Percentiles rank a stretch among this genome's conserved stretches.
Conservation (phyloP, 2,888 invertebrate species). For the Lingula anatina region DNA sequence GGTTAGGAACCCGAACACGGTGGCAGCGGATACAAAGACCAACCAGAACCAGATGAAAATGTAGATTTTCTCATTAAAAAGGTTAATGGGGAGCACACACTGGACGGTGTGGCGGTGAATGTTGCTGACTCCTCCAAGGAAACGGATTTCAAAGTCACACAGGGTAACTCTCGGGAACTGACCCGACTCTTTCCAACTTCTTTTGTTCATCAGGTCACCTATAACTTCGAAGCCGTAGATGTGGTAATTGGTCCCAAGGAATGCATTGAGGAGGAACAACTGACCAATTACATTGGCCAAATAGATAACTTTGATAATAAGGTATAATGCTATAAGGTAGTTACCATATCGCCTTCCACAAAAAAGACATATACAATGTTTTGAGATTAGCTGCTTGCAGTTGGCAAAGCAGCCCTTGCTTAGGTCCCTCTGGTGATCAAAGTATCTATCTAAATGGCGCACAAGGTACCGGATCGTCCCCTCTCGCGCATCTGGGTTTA, state of each 20-base stretch:
- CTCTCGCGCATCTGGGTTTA: constrained; percentile 24
- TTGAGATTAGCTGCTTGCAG: constrained; percentile 24
- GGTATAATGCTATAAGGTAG: constrained; percentile 37
- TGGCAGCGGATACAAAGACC: constrained; percentile 23
- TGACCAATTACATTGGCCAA: constrained; percentile 41
- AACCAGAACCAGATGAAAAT: constrained; percentile 42
- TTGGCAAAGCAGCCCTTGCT: constrained; percentile 27
- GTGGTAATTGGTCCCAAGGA: constrained; percentile 35
- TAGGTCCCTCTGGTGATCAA: constrained; percentile 30
- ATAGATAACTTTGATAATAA: constrained; percentile 37
- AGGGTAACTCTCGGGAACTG: constrained; percentile 33
- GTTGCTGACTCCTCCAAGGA: constrained; percentile 36
- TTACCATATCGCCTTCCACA: constrained; percentile 38
- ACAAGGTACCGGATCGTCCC: constrained; percentile 26
- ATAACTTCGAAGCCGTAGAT: constrained; percentile 39
- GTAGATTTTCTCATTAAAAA: constrained; percentile 43
- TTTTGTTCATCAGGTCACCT: constrained; percentile 15
- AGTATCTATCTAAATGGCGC: constrained; percentile 30
- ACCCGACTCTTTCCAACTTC: constrained; percentile 24
- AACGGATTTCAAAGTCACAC: constrained; percentile 39
- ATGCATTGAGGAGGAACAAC: constrained; percentile 40
- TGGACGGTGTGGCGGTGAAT: constrained; percentile 33
- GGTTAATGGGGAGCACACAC: constrained; percentile 38
- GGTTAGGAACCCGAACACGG: constrained; percentile 20
- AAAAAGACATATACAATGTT: constrained; percentile 30